Base-by-base conservation (phyloP, 2,888 invertebrate species). In the Unio pictorum region DNA sequence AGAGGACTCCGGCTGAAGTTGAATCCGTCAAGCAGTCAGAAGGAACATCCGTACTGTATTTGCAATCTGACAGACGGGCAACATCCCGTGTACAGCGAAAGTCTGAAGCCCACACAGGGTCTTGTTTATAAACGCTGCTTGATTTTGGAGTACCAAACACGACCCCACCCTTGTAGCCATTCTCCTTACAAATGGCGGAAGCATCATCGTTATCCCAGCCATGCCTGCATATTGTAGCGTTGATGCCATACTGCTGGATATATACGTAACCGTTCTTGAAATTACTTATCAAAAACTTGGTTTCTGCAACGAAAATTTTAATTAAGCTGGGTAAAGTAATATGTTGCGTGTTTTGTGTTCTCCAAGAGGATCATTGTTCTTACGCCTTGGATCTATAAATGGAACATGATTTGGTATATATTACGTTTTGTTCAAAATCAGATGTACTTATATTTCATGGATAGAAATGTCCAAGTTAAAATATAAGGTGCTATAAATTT, bases 171-270 rank as follows among this genome's bases (percentile, higher is more conserved):
- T 59, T 66, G 68, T 68, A 78, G 7, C 76, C 76, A 5, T 67
- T 45, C 63, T 75, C 69, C 55, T 61, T 63, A 63, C 81, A 81
- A 26, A 77, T 61, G 11, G 80, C 79, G 17, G 34, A 45, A 15
- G 82, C 80, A 34, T 76, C 81, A 11, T 45, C 56, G 54, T 78
- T 71, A 55, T 77, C 75, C 79, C 79, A 81, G 11, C 70, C 77
- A 18, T 62, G 56, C 11, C 69, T 58, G 61, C 82, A 83, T 0
- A 83, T 93, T 92, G 84, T 92, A 18, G 79, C 81, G 15, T 26
- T 23, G 8, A 76, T 60, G 5, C 79, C 80, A 88, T 28, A 89
- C 87, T 20, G 88, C 7, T 65, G 55, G 17, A 71, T 67, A 8
- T 63, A 20, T n/a, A 82, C 74, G 15, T 61, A 57, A 30, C 80